Percentiles rank a stretch among this genome's conserved stretches.
These are phyloP conservation scores for Prionailurus bengalensis DNA, from an alignment of 2,113 vertebrate genomes.

Conservation along the genomic window DNA sequence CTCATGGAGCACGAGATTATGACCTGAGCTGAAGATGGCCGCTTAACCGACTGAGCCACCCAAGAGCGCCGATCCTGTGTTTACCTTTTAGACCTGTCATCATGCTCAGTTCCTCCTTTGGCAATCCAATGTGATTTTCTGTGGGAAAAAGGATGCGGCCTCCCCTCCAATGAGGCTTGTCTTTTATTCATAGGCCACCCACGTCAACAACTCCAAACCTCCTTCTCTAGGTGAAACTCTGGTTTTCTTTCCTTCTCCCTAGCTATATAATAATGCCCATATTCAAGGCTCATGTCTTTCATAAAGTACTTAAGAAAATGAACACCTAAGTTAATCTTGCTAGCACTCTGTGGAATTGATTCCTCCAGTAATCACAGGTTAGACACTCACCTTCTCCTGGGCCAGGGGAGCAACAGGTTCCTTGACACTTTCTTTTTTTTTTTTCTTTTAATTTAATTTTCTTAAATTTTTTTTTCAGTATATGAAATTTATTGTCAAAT, in stretches of 20 bases:
- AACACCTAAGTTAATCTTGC: background rate
- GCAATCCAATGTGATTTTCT: background rate
- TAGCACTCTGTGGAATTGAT: background rate
- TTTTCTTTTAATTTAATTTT: too few species aligned
- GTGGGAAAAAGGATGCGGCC: background rate
- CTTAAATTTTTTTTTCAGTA: too few species aligned
- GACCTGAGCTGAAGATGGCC: too few species aligned
- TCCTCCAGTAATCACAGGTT: background rate
- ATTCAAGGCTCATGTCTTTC: background rate
- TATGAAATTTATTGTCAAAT: too few species aligned
- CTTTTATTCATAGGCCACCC: background rate
- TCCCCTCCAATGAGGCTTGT: background rate
- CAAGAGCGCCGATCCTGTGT: background rate
- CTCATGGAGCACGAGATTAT: too few species aligned
- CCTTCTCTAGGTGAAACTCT: background rate
- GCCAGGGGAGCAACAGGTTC: background rate
- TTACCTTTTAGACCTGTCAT: background rate
- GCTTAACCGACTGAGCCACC: too few species aligned
- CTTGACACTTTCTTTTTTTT: background rate
- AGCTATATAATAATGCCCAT: background rate
- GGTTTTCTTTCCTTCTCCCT: background rate
- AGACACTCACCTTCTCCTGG: background rate
- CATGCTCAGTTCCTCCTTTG: background rate
- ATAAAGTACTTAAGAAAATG: background rate
- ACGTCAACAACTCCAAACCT: background rate